phyloP scores from a whole-genome alignment of 2,888 invertebrate species.

The Periphyllus acericola region DNA sequence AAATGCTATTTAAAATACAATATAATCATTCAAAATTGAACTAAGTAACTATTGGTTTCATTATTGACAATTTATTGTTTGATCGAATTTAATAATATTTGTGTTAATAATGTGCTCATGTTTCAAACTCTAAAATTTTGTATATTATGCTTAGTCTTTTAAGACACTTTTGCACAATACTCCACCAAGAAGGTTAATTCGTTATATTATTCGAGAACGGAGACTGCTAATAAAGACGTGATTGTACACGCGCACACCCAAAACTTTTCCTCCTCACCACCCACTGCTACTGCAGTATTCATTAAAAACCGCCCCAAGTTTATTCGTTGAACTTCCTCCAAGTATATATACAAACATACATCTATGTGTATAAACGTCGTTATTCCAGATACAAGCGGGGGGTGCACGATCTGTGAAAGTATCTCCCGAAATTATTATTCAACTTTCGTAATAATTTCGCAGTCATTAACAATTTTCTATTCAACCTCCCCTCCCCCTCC shows the following conservation, averaged over 20 bases:
- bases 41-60: not conserved
- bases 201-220: slow-evolving; percentile 56
- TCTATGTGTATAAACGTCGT: slow-evolving; percentile 14
- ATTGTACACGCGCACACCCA: slow-evolving; percentile 39
- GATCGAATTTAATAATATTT: not conserved
- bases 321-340: slow-evolving; percentile 44
- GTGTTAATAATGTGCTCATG: not conserved
- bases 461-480: slow-evolving; percentile 52
- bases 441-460: slow-evolving; percentile 54
- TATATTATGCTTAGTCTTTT: slow-evolving; percentile 21
- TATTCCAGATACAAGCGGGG: not conserved
- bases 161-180: slow-evolving; percentile 37
- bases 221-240: slow-evolving; percentile 60
- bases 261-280: slow-evolving; percentile 47
- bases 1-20: too few relatives aligned
- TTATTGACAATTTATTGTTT: not conserved
- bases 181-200: slow-evolving; percentile 50
- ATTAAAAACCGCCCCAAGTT: slow-evolving; percentile 57
- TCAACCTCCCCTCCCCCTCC: not conserved
- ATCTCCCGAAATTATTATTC: slow-evolving; percentile 45
- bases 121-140: not conserved
- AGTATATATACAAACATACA: not conserved
- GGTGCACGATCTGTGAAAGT: slow-evolving; percentile 29
- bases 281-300: slow-evolving; percentile 10
- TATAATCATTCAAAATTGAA: too few relatives aligned